Evolutionary conservation across 1,140 invertebrate genomes (phyloP).

Genomic region (Magallana gigas): DNA sequence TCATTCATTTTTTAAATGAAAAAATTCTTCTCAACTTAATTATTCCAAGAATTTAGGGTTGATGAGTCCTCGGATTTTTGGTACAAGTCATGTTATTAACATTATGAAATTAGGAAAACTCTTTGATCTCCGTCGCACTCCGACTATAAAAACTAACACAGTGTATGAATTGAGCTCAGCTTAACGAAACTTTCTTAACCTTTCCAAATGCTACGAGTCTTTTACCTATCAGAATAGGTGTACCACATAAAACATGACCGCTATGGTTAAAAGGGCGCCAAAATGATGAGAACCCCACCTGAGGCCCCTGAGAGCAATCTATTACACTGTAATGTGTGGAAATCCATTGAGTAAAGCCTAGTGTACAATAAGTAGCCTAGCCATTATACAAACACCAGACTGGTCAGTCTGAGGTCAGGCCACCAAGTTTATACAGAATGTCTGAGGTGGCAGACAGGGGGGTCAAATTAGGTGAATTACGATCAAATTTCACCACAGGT

Average conservation of each 20-base stretch:
- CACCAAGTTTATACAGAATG: slow-evolving; percentile 18
- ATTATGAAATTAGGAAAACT: no score
- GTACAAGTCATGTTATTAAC: no score
- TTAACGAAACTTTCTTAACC: background rate
- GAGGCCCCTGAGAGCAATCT: slow-evolving; percentile 9
- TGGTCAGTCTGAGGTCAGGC: slow-evolving; percentile 26
- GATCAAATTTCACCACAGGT: slow-evolving; percentile 7
- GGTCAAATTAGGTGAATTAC: slow-evolving; percentile 24
- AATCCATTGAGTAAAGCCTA: slow-evolving; percentile 35
- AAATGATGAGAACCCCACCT: slow-evolving; percentile 1
- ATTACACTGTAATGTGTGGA: slow-evolving; percentile 36
- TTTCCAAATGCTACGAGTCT: background rate
- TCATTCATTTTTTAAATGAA: no score
- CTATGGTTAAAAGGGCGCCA: slow-evolving; percentile 22
- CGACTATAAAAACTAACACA: no score
- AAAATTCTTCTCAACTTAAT: no score
- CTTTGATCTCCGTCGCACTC: no score
- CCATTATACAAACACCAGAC: slow-evolving; percentile 35
- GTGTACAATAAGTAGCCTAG: slow-evolving; percentile 37
- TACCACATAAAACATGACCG: background rate
- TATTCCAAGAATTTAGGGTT: no score
- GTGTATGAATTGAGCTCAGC: background rate
- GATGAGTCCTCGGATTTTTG: no score
- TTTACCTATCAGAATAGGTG: slow-evolving; percentile 2
- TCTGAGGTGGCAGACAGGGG: slow-evolving; percentile 30